Evolutionary conservation across 2,888 invertebrate species (phyloP).

Genomic region (Entomobrya multifasciata): DNA sequence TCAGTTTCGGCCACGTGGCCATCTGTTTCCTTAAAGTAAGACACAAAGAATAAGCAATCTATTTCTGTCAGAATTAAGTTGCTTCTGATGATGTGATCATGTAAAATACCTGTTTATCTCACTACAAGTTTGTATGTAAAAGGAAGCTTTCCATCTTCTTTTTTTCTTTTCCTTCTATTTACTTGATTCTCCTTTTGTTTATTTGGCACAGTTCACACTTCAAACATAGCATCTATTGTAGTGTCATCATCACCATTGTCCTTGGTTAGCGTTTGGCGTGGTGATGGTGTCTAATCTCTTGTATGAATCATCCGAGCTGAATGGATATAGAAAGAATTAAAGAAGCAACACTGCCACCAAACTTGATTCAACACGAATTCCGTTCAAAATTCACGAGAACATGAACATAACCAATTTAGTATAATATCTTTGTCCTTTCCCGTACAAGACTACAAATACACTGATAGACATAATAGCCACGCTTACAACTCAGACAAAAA

Average conservation of each 20-base stretch:
- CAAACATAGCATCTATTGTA: not conserved
- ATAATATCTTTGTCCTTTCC: not conserved
- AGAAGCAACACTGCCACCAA: not conserved
- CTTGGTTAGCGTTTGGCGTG: conserved; percentile 15
- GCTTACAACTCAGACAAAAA: too few species aligned
- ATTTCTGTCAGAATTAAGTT: conserved; percentile 55
- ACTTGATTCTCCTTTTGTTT: not conserved
- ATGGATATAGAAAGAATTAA: not conserved
- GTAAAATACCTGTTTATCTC: conserved; percentile 60
- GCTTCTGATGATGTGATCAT: too few species aligned
- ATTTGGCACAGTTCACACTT: conserved; percentile 9
- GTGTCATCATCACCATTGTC: conserved; percentile 2
- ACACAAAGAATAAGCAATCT: conserved; percentile 44
- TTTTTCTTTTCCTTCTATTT: conserved; percentile 1
- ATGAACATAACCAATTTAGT: conserved; percentile 7
- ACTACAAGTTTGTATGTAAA: not conserved
- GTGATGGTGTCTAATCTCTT: conserved; percentile 29
- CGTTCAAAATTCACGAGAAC: too few species aligned
- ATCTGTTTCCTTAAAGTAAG: conserved; percentile 36
- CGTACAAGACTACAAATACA: not conserved
- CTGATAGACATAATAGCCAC: too few species aligned
- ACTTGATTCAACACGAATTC: not conserved
- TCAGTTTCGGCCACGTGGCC: conserved; percentile 49
- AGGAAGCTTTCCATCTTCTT: conserved; percentile 57
- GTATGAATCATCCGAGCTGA: conserved; percentile 41